phyloP scores from a whole-genome alignment of 2,888 invertebrate genomes.

The Flexamia atlantica region DNA sequence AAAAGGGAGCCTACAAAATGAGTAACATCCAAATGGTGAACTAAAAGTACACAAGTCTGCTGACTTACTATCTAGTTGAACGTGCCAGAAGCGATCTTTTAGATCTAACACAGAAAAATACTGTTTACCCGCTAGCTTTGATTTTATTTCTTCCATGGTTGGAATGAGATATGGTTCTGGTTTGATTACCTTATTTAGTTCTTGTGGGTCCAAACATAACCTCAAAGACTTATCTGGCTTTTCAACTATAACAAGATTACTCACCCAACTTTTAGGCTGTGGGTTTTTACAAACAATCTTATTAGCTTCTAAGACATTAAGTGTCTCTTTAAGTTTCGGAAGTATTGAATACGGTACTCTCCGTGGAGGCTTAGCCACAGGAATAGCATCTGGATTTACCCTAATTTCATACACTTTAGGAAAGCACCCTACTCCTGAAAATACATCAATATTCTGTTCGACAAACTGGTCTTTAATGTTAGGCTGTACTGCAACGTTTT shows the following conservation, averaged over 20 bases:
- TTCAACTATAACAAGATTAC: constrained; percentile 48
- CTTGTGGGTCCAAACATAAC: constrained; percentile 35
- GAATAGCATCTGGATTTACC: not conserved
- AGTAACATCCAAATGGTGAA: constrained; percentile 63
- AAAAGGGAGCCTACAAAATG: constrained; percentile 63
- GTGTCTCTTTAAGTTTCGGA: constrained; percentile 27
- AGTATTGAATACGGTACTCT: constrained; percentile 23
- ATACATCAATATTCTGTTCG: constrained; percentile 10
- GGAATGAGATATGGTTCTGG: constrained; percentile 29
- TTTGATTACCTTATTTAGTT: constrained; percentile 11
- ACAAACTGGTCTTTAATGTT: constrained; percentile 13
- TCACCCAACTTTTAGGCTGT: constrained; percentile 18
- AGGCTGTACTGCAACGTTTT: not conserved
- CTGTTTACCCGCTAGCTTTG: constrained; percentile 5
- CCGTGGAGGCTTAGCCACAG: constrained; percentile 37
- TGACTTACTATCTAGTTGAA: constrained; percentile 59
- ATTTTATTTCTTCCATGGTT: constrained; percentile 45
- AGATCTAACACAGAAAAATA: constrained; percentile 6
- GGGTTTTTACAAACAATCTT: not conserved
- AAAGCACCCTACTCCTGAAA: constrained; percentile 30
- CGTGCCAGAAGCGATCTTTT: constrained; percentile 62
- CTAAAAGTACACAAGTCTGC: constrained; percentile 62
- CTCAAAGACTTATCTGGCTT: constrained; percentile 19
- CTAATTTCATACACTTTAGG: not conserved
- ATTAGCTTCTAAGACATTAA: not conserved